A percentile compares a stretch with the other conserved stretches of the same genome.
Conservation (phyloP, 2,797 vertebrate genomes). For the Danio choprae region DNA sequence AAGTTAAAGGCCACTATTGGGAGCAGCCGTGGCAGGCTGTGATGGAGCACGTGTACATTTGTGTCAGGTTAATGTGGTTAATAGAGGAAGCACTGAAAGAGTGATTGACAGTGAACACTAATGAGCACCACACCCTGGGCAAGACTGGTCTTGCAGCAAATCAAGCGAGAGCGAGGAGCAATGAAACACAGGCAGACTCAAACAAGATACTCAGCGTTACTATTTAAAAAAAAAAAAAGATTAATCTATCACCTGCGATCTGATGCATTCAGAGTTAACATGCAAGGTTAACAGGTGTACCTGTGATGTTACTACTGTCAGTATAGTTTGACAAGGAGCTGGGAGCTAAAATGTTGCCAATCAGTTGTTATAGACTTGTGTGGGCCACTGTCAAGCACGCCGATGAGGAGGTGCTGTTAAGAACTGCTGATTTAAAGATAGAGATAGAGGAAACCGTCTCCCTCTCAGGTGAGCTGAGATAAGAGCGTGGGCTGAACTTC, state of each 20-base stretch:
- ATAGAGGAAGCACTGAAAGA: conserved; percentile 67
- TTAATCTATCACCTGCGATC: conserved; percentile 13
- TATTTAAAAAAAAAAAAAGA: not conserved
- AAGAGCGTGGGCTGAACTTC: conserved; percentile 56
- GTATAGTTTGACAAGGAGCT: conserved; percentile 11
- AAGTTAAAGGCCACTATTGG: conserved; percentile 54
- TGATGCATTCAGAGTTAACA: not conserved
- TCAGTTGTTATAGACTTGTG: conserved; percentile 47
- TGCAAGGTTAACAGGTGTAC: not conserved
- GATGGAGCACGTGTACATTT: conserved; percentile 66
- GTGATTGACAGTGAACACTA: conserved; percentile 70
- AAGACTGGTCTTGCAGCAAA: conserved; percentile 60
- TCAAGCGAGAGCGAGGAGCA: conserved; percentile 21
- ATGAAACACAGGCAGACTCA: conserved; percentile 29
- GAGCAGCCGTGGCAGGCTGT: conserved; percentile 54
- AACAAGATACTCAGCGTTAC: conserved; percentile 23
- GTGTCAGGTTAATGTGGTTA: conserved; percentile 61
- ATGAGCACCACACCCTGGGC: conserved; percentile 68
- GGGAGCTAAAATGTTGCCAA: conserved; percentile 17
- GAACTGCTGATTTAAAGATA: conserved; percentile 61
- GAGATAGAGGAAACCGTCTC: conserved; percentile 53
- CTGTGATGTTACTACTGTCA: not conserved
- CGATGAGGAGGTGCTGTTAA: conserved; percentile 50
- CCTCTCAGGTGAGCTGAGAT: conserved; percentile 54
- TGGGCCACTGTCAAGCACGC: conserved; percentile 49